These are phyloP conservation scores for Heptranchias perlo DNA, from an alignment of 2,113 vertebrate genomes.

Conservation along the genomic window DNA sequence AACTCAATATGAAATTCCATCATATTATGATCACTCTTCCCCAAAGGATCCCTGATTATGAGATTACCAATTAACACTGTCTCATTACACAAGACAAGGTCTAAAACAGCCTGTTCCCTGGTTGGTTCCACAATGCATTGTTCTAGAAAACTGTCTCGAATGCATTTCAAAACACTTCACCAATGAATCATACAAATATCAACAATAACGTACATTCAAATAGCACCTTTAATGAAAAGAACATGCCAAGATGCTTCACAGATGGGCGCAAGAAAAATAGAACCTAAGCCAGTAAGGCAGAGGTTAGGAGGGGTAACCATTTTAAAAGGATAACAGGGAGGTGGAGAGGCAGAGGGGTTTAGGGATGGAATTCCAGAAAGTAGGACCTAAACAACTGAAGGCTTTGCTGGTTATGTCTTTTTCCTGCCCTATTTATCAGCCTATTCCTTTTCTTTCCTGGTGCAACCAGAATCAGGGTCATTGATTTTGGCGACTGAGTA, in stretches of 20 bases:
- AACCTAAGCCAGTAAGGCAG: background rate
- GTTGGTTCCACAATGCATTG: too few relatives aligned
- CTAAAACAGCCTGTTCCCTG: too few relatives aligned
- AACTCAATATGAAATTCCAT: too few relatives aligned
- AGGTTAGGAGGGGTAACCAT: background rate
- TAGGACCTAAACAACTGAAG: background rate
- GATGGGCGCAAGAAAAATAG: background rate
- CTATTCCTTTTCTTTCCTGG: background rate
- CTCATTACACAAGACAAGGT: too few relatives aligned
- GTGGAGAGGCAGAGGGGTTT: too few relatives aligned
- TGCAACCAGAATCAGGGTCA: background rate
- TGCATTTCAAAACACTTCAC: background rate
- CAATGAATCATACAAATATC: background rate
- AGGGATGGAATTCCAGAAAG: background rate
- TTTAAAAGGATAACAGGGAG: background rate
- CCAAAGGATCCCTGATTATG: too few relatives aligned
- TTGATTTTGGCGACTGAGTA: background rate
- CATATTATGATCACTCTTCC: too few relatives aligned
- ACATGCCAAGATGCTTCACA: background rate
- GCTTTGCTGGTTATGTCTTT: background rate
- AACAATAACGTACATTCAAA: background rate
- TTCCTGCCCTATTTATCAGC: background rate
- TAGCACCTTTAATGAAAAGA: background rate
- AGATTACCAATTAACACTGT: too few relatives aligned
- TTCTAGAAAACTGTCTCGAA: too few relatives aligned